phyloP scores from a whole-genome alignment of 2,113 vertebrate species.

The Microcebus jonahi region DNA sequence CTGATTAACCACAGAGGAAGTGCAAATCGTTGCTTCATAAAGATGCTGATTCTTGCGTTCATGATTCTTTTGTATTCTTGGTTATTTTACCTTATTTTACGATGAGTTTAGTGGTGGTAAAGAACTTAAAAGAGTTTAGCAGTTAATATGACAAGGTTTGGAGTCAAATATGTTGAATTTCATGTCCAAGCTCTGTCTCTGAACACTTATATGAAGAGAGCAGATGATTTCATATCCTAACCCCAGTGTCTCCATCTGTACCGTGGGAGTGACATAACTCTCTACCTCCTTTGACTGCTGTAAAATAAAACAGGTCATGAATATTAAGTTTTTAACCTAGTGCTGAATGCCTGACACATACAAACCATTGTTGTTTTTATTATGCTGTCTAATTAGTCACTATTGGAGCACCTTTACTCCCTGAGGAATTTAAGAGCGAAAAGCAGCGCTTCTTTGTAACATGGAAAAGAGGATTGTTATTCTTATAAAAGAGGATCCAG shows the following conservation, averaged over 20 bases:
- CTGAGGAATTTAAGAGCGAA: neutral
- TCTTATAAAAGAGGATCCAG: neutral
- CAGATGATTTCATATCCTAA: neutral
- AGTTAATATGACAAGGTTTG: neutral
- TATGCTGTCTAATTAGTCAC: neutral
- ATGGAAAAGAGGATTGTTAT: neutral
- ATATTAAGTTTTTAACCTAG: neutral
- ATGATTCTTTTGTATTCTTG: neutral
- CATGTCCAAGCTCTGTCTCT: neutral
- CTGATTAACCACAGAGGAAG: neutral
- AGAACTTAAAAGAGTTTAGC: neutral
- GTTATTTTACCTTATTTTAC: conserved; percentile 5
- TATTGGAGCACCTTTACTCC: neutral
- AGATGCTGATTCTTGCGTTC: neutral
- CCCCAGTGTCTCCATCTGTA: neutral
- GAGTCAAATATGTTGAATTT: neutral
- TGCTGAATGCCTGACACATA: neutral
- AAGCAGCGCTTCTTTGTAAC: neutral
- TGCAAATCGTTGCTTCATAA: neutral
- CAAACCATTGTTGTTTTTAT: neutral
- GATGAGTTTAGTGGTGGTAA: neutral
- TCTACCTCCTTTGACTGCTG: neutral
- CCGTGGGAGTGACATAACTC: neutral
- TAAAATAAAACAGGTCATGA: neutral
- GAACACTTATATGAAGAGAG: neutral